A percentile compares a stretch with the other conserved stretches of the same genome.
These are phyloP conservation scores for Mylabris phalerata DNA, from an alignment of 1,140 invertebrate species.

Conservation along the genomic window DNA sequence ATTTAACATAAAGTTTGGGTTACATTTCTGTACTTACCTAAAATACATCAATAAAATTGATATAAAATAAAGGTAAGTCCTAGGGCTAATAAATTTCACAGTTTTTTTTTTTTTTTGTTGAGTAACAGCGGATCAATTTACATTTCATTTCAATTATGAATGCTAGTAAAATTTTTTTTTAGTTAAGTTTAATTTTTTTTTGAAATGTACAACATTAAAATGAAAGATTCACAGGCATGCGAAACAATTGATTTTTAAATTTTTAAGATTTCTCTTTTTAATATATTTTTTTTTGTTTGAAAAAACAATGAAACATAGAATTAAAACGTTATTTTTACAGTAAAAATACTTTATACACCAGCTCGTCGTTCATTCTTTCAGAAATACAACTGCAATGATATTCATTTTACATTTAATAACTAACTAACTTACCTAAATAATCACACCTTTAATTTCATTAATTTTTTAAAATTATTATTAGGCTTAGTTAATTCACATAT, in stretches of 20 bases:
- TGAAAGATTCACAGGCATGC: constrained; percentile 15
- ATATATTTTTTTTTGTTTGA: not conserved
- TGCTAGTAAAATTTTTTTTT: constrained; percentile 15
- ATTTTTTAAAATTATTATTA: constrained; percentile 2
- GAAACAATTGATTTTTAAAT: constrained; percentile 12
- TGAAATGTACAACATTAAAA: constrained; percentile 15
- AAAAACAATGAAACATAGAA: constrained; percentile 14
- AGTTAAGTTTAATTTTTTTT: not conserved
- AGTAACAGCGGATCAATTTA: constrained; percentile 35
- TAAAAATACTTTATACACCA: constrained; percentile 31
- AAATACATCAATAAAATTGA: constrained; percentile 39
- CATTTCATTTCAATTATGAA: constrained; percentile 28
- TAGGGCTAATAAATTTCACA: constrained; percentile 34
- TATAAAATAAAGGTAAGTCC: constrained; percentile 31
- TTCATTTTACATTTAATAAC: constrained; percentile 26
- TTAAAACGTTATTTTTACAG: constrained; percentile 17
- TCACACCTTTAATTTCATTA: constrained; percentile 33
- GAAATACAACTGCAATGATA: constrained; percentile 30
- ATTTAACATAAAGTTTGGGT: constrained; percentile 40
- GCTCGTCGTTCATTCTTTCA: constrained; percentile 17
- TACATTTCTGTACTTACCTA: constrained; percentile 39
- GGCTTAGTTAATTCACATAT: constrained; percentile 25
- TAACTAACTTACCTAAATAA: constrained; percentile 31
- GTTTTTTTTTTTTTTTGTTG: constrained; percentile 14
- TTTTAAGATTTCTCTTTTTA: not conserved